Percentiles rank a stretch among this genome's conserved stretches.
Conservation (phyloP, 2,888 invertebrate genomes). For the Eulithis testata region DNA sequence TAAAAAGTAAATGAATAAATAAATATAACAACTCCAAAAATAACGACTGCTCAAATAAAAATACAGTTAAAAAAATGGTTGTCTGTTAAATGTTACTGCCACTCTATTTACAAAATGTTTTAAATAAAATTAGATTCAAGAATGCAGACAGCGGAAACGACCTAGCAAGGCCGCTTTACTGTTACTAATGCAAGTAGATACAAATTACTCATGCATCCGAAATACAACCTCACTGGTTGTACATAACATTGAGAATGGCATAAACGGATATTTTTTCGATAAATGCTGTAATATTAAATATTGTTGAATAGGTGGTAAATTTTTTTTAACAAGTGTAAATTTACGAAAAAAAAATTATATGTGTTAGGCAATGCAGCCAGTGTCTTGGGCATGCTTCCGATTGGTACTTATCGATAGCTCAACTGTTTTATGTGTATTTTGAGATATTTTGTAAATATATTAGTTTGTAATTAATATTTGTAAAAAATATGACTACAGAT, state of each 20-base stretch:
- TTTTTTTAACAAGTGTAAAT: background rate
- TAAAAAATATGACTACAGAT: no score
- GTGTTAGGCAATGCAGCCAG: no score
- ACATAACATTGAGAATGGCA: slow-evolving; percentile 37
- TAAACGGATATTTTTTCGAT: slow-evolving; percentile 40
- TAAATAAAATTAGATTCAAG: slow-evolving; percentile 49
- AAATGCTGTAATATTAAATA: slow-evolving; percentile 26
- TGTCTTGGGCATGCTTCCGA: no score
- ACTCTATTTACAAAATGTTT: slow-evolving; percentile 20
- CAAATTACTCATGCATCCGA: slow-evolving; percentile 42
- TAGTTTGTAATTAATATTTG: no score
- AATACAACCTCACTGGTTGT: slow-evolving; percentile 27
- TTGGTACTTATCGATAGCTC: no score
- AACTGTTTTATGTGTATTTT: no score
- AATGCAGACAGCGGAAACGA: slow-evolving; percentile 73
- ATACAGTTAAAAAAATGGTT: no score
- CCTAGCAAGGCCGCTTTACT: slow-evolving; percentile 74
- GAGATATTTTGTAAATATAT: no score
- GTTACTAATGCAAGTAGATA: slow-evolving; percentile 67
- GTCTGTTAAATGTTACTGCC: background rate
- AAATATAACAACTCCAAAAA: no score
- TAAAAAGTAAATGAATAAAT: no score
- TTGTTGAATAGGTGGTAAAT: background rate
- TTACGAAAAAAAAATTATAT: no score
- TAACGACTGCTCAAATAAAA: no score